Evolutionary conservation across 2,797 vertebrate genomes (phyloP).

Genomic region (Arremon aurantiirostris): DNA sequence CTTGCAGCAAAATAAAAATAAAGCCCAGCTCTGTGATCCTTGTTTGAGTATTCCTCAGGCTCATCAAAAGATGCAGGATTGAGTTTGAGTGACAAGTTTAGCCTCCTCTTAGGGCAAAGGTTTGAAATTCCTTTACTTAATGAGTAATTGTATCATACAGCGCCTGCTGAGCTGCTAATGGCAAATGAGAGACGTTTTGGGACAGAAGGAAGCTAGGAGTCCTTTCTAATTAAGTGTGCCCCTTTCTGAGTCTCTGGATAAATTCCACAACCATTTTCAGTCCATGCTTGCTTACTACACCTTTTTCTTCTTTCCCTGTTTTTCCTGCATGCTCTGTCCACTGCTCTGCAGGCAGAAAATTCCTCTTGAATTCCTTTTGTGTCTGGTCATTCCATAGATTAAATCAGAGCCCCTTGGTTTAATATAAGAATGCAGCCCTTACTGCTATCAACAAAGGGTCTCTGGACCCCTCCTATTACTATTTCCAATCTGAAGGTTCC

Average conservation of each 20-base stretch:
- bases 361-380: slow-evolving; percentile 59
- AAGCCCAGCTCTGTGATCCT: background rate
- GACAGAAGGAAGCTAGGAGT: background rate
- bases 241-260: background rate
- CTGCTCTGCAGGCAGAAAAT: slow-evolving; percentile 38
- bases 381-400: slow-evolving; percentile 63
- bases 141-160: slow-evolving; percentile 54
- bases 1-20: background rate
- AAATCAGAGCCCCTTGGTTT: slow-evolving; percentile 9
- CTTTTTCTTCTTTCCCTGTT: background rate
- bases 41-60: background rate
- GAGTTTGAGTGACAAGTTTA: slow-evolving; percentile 37
- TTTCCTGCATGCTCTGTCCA: background rate
- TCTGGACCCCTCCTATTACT: background rate
- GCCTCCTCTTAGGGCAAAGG: slow-evolving; percentile 34
- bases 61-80: background rate
- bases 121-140: slow-evolving; percentile 65
- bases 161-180: slow-evolving; percentile 14
- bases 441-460: background rate
- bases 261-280: slow-evolving; percentile 1
- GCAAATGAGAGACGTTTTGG: background rate
- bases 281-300: background rate
- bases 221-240: slow-evolving; percentile 20
- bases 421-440: background rate
- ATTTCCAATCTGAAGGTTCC: background rate